Base-by-base conservation (phyloP, 2,113 vertebrate species). In the Aspiorhynchus laticeps region DNA sequence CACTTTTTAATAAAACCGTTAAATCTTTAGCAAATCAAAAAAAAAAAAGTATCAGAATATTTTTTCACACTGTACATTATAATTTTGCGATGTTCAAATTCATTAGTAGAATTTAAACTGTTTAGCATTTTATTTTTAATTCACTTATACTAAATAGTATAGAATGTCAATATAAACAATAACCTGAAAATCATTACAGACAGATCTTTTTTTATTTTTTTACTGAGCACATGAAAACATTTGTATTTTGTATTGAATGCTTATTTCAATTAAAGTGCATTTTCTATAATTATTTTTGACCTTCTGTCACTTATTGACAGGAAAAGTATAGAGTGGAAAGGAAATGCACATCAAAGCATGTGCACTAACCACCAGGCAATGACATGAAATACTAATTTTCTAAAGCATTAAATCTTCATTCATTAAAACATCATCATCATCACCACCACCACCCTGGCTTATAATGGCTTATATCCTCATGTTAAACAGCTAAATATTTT, bases 401-500 rank as follows among this genome's bases (percentile, higher is more conserved):
- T 53, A 53, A 1, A 53, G 51, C 51, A 65, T 65, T 28, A 28
- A 0, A 65, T 69, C 9, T 69, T 76, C 12, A 48, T 46, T 43
- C 11, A 46, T 76, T 38, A 1, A 73, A 24, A 38, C 8, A 11
- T 11, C 17, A 51, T 33, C 28, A 21, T 14, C 11, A 38, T 80
- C 12, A 5, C 14, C 36, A 36, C 36, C 36, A 36, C 36, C 36
- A 36, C 3, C 36, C 36, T 36, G 5, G 36, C 36, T 33, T 56
- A 79, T 33, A 53, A 80, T 80, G 11, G 9, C 10, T 14, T n/a
- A 38, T 7, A 61, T 17, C 33, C 33, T 26, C 36, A 46, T 15
- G 33, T 24, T 81, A n/a, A 46, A 46, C 76, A 67, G n/a, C 36
- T 41, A 67, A 67, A 80, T 26, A 80, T 80, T 41, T 38, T 14